Percentiles rank a stretch among this genome's conserved stretches.
Conservation (phyloP, 2,113 vertebrate species). For the Ondatra zibethicus region DNA sequence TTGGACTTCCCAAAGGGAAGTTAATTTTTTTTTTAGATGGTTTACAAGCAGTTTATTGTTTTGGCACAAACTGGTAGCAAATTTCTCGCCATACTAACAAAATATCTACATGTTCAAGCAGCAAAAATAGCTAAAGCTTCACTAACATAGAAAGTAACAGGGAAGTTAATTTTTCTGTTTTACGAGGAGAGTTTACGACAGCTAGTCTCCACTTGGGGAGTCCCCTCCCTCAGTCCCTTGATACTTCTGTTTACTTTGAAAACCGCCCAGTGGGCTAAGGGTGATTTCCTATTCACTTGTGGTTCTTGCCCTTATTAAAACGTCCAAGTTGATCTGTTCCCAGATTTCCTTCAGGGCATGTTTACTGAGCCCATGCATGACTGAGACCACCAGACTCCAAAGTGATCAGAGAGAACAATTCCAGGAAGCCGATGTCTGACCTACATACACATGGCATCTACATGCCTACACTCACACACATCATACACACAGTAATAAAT, state of each 20-base stretch:
- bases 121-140: not conserved
- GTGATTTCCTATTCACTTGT: not conserved
- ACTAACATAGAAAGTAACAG: not conserved
- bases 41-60: not conserved
- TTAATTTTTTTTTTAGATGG: too few relatives aligned
- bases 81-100: not conserved
- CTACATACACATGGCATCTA: not conserved
- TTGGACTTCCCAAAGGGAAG: not conserved
- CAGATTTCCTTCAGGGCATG: not conserved
- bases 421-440: not conserved
- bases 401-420: not conserved
- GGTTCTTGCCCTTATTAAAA: not conserved
- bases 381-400: not conserved
- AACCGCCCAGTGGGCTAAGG: not conserved
- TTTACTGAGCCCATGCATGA: not conserved
- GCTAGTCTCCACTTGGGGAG: not conserved
- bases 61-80: not conserved
- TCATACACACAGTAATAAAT: not conserved
- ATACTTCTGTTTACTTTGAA: not conserved
- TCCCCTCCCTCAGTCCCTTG: not conserved
- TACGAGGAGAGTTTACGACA: not conserved
- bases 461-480: not conserved
- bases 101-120: not conserved
- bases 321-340: not conserved
- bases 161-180: constrained; percentile 15